Percentiles rank a stretch among this genome's conserved stretches.
Evolutionary conservation across 2,797 vertebrate genomes (phyloP).

Genomic region (Oryzias dopingdopingensis): DNA sequence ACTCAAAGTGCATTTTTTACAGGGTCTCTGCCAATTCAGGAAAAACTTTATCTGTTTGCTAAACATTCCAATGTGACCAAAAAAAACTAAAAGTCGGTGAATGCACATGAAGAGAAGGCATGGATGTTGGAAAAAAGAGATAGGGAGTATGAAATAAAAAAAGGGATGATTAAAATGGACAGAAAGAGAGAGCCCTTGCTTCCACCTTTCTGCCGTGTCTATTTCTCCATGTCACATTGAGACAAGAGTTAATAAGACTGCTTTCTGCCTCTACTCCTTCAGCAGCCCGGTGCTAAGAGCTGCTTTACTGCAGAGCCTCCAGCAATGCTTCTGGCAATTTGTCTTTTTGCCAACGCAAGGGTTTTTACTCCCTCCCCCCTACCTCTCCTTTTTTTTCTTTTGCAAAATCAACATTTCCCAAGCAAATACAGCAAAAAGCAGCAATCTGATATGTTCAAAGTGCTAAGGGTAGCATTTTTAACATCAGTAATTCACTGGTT

Average conservation of each 20-base stretch:
- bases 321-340: constrained; percentile 51
- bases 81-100: neutral
- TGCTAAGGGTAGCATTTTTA: constrained; percentile 25
- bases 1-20: constrained; percentile 1
- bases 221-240: constrained; percentile 37
- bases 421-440: constrained; percentile 33
- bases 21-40: constrained; percentile 8
- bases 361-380: neutral
- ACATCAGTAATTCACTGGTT: constrained; percentile 26
- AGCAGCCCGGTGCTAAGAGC: constrained; percentile 42
- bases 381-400: constrained; percentile 22
- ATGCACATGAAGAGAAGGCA: constrained; percentile 3
- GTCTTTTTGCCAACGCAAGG: constrained; percentile 59
- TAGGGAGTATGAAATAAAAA: constrained; percentile 5
- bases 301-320: constrained; percentile 57
- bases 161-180: constrained; percentile 30
- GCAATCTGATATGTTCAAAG: constrained; percentile 24
- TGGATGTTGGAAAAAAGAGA: neutral
- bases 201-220: constrained; percentile 34
- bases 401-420: constrained; percentile 57
- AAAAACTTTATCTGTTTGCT: constrained; percentile 4
- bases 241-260: constrained; percentile 54
- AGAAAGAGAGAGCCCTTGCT: constrained; percentile 32
- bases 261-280: constrained; percentile 50
- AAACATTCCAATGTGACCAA: constrained; percentile 9